A percentile compares a stretch with the other conserved stretches of the same genome.
These are phyloP conservation scores for Furcula furcula DNA, from an alignment of 2,888 invertebrate genomes.

Conservation along the genomic window DNA sequence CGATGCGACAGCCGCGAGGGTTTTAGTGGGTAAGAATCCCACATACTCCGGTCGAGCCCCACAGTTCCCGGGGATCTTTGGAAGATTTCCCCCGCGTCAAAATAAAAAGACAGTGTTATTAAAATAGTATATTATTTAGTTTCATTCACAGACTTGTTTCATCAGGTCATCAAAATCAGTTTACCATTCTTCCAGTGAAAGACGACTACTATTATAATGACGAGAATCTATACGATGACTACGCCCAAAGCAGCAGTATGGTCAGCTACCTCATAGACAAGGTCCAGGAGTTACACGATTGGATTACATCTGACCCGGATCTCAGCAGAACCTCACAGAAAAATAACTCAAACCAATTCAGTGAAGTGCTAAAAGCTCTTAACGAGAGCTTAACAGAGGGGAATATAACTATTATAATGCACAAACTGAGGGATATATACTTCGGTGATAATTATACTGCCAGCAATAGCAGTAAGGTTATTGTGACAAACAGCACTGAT, in stretches of 20 bases:
- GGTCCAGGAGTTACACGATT: constrained; percentile 75
- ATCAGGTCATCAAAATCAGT: not conserved
- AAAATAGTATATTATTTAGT: too few species aligned
- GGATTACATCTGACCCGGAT: constrained; percentile 69
- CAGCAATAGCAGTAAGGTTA: constrained; percentile 45
- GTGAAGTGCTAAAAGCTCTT: constrained; percentile 66
- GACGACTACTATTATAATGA: constrained; percentile 71
- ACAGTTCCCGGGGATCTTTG: too few species aligned
- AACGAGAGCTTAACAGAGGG: constrained; percentile 77
- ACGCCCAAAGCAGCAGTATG: constrained; percentile 72
- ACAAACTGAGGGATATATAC: constrained; percentile 76
- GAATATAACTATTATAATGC: constrained; percentile 72
- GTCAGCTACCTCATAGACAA: constrained; percentile 75
- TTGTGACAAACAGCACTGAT: constrained; percentile 69
- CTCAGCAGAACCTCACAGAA: constrained; percentile 37
- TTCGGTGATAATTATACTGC: constrained; percentile 62
- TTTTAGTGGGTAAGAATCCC: too few species aligned
- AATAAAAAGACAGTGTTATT: too few species aligned
- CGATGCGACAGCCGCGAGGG: too few species aligned
- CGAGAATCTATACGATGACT: constrained; percentile 69
- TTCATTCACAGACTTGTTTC: too few species aligned
- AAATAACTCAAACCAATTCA: constrained; percentile 46
- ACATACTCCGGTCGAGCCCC: too few species aligned
- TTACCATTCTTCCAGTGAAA: constrained; percentile 10
- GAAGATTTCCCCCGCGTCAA: too few species aligned